Evolutionary conservation across 2,888 invertebrate genomes (phyloP).

Genomic region (Sialis lutaria): DNA sequence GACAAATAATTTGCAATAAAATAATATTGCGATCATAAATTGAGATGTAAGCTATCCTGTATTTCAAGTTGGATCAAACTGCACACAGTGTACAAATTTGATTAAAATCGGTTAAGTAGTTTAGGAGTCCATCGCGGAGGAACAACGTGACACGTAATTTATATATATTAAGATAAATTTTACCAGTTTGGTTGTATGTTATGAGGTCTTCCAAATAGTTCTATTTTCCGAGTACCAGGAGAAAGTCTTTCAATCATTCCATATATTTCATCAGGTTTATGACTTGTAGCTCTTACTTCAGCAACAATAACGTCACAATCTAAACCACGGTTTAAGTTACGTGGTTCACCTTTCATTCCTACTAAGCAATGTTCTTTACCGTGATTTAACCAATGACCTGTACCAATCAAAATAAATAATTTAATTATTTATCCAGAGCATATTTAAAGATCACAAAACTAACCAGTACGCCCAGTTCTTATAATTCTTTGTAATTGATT

Average conservation of each 20-base stretch:
- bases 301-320: slow-evolving; percentile 98
- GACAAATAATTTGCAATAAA: no score
- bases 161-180: slow-evolving; percentile 6
- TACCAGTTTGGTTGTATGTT: slow-evolving; percentile 97
- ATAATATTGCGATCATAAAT: no score
- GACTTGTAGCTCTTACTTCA: slow-evolving; percentile 92
- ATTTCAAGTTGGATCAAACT: no score
- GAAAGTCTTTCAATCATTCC: slow-evolving; percentile 93
- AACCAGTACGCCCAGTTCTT: slow-evolving; percentile 71
- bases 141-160: not conserved
- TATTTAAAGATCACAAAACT: no score
- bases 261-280: slow-evolving; percentile 97
- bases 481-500: slow-evolving; percentile 95
- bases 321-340: slow-evolving; percentile 76
- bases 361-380: slow-evolving; percentile 95
- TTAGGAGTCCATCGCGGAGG: not conserved
- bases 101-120: no score
- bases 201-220: slow-evolving; percentile 90
- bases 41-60: no score
- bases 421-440: no score
- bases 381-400: slow-evolving; percentile 95
- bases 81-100: no score
- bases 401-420: no score
- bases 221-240: slow-evolving; percentile 93
- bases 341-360: slow-evolving; percentile 90